Evolutionary conservation across 2,888 invertebrate genomes (phyloP).

Genomic region (Papilio gigon): DNA sequence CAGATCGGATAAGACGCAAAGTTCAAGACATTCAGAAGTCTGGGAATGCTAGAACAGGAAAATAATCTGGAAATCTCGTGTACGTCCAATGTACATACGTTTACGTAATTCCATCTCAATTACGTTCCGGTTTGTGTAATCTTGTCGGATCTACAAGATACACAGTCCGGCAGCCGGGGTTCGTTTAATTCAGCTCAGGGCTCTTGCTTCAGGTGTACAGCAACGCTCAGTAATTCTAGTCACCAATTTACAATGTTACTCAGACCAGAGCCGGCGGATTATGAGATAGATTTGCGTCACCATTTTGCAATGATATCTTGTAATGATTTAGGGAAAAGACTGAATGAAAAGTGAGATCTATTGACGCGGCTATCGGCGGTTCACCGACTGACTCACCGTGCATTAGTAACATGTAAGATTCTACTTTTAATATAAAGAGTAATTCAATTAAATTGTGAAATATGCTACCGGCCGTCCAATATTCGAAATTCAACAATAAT

Average conservation of each 20-base stretch:
- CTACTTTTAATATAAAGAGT: no score
- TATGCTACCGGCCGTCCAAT: no score
- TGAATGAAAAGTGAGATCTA: not conserved
- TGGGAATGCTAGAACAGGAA: not conserved
- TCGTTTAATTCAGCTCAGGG: slow-evolving; percentile 35
- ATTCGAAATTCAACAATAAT: no score
- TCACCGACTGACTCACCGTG: no score
- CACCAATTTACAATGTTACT: slow-evolving; percentile 13
- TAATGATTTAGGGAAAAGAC: not conserved
- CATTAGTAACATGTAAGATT: no score
- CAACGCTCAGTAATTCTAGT: not conserved
- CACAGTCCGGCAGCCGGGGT: slow-evolving; percentile 10
- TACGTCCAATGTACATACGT: slow-evolving; percentile 14
- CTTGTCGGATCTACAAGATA: slow-evolving; percentile 31
- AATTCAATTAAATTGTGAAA: no score
- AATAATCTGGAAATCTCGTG: slow-evolving; percentile 10
- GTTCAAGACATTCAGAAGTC: not conserved
- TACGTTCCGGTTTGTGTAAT: slow-evolving; percentile 32
- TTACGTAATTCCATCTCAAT: slow-evolving; percentile 34
- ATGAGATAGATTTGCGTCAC: not conserved
- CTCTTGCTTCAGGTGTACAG: slow-evolving; percentile 13
- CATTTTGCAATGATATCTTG: not conserved
- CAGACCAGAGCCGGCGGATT: not conserved
- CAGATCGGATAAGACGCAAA: slow-evolving; percentile 11
- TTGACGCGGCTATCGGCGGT: no score